Evolutionary conservation across 2,797 vertebrate species (phyloP).

Genomic region (Podarcis lilfordi): DNA sequence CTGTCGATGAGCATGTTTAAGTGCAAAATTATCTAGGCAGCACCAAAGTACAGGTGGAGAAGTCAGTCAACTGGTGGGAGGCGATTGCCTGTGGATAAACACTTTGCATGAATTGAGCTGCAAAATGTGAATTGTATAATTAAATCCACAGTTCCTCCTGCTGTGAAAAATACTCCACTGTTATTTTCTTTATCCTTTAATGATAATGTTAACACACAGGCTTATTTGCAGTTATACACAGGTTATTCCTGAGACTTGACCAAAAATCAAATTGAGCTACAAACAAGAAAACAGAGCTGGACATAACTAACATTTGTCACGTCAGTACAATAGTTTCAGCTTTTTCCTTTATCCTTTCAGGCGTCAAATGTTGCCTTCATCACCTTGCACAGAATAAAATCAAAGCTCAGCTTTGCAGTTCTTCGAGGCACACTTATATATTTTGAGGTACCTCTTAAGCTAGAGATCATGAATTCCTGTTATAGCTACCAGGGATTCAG

Average conservation of each 20-base stretch:
- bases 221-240: background rate
- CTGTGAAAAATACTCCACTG: background rate
- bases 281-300: background rate
- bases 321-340: background rate
- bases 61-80: conserved; percentile 8
- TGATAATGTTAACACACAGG: background rate
- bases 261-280: background rate
- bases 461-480: conserved; percentile 53
- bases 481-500: conserved; percentile 65
- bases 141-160: background rate
- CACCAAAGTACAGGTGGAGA: background rate
- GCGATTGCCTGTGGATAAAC: conserved; percentile 1
- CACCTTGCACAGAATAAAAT: conserved; percentile 24
- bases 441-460: conserved; percentile 60
- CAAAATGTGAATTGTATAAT: conserved; percentile 2
- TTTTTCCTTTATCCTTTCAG: conserved; percentile 48
- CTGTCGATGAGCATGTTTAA: background rate
- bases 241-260: background rate
- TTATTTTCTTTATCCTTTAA: background rate
- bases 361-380: conserved; percentile 47
- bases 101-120: background rate
- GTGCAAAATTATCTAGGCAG: background rate
- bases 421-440: conserved; percentile 42
- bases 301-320: conserved; percentile 3
- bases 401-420: conserved; percentile 59